These are phyloP conservation scores for Creontiades dilutus DNA, from an alignment of 2,888 invertebrate species.

Conservation along the genomic window DNA sequence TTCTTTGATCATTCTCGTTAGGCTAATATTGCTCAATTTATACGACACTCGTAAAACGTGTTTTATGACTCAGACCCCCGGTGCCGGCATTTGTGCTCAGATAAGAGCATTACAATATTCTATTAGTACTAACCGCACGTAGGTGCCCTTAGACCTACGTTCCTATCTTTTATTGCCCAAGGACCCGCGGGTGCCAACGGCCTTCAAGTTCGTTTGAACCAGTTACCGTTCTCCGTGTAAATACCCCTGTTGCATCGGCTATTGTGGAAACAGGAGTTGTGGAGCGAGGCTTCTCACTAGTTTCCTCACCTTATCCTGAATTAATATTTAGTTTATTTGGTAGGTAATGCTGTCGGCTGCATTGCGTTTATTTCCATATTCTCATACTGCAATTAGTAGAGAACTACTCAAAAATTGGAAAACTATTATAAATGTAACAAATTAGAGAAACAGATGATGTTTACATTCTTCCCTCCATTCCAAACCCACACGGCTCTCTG, in stretches of 20 bases:
- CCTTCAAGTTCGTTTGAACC: not conserved
- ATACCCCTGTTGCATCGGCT: not conserved
- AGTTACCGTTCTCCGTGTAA: constrained; percentile 1
- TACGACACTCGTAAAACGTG: constrained; percentile 9
- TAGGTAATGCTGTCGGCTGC: too few species aligned
- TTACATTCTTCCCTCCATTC: not conserved
- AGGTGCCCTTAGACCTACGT: constrained; percentile 12
- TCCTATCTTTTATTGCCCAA: constrained; percentile 5
- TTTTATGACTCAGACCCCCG: not conserved
- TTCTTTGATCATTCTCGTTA: not conserved
- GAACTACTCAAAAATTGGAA: too few species aligned
- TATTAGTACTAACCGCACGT: not conserved
- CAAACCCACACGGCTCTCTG: not conserved
- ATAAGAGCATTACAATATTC: not conserved
- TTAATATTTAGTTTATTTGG: too few species aligned
- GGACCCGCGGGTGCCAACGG: not conserved
- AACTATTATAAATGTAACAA: too few species aligned
- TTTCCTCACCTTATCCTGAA: too few species aligned
- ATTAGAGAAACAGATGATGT: not conserved
- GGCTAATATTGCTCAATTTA: constrained; percentile 4
- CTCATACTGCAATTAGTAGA: too few species aligned
- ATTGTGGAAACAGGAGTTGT: too few species aligned
- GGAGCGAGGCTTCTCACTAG: too few species aligned
- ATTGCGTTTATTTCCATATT: too few species aligned
- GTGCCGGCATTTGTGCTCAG: not conserved